phyloP scores from a whole-genome alignment of 2,888 invertebrate species.

The Phyto melanocephala region DNA sequence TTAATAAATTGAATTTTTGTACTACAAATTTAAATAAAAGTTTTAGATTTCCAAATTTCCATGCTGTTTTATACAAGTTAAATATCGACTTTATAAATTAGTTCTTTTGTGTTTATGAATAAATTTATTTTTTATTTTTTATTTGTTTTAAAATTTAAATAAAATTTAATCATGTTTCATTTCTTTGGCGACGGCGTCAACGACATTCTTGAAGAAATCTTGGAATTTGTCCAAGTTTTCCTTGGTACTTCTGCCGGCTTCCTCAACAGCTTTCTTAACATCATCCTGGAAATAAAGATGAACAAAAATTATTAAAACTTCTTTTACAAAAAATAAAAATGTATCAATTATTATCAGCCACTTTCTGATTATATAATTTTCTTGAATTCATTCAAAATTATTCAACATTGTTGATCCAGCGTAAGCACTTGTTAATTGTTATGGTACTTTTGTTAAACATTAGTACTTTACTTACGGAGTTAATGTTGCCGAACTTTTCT shows the following conservation, averaged over 20 bases:
- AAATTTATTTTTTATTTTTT: constrained; percentile 12
- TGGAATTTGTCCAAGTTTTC: constrained; percentile 48
- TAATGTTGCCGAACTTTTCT: constrained; percentile 37
- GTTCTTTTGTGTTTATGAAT: not conserved
- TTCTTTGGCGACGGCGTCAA: constrained; percentile 46
- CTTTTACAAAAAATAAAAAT: not conserved
- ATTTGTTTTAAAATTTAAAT: not conserved
- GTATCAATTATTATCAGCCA: not conserved
- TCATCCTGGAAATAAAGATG: constrained; percentile 26
- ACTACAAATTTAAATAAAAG: too few species aligned
- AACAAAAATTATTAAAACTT: too few species aligned
- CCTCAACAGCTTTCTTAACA: constrained; percentile 48
- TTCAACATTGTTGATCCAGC: too few species aligned
- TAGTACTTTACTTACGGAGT: constrained; percentile 15
- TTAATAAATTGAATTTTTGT: too few species aligned
- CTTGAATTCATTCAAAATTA: too few species aligned
- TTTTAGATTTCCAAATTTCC: too few species aligned
- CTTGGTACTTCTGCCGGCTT: constrained; percentile 24
- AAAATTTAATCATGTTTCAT: constrained; percentile 14
- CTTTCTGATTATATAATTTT: too few species aligned
- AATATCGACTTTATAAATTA: too few species aligned
- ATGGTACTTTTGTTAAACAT: not conserved
- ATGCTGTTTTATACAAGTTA: too few species aligned
- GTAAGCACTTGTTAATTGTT: too few species aligned
- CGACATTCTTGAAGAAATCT: constrained; percentile 39